Evolutionary conservation across 2,113 vertebrate genomes (phyloP).

Genomic region (Felis chaus): DNA sequence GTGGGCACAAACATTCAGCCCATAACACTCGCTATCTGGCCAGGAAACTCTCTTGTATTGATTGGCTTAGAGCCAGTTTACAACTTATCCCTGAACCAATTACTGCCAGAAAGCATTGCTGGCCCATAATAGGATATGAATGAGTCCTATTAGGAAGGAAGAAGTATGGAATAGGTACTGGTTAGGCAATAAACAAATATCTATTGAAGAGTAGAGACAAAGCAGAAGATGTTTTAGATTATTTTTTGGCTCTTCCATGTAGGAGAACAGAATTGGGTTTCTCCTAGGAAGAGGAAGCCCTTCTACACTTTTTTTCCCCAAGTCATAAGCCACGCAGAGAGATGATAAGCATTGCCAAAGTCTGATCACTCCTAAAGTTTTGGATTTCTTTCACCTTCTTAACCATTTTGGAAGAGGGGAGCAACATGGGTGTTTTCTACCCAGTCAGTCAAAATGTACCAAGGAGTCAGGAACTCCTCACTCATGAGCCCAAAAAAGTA

Average conservation of each 20-base stretch:
- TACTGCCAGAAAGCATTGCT: background rate
- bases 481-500: background rate
- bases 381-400: background rate
- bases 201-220: background rate
- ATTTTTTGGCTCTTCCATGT: background rate
- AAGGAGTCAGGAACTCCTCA: background rate
- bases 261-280: background rate
- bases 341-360: background rate
- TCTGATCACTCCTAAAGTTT: background rate
- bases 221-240: background rate
- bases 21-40: background rate
- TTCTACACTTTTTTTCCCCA: background rate
- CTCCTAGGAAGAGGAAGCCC: background rate
- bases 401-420: background rate
- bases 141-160: background rate
- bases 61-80: background rate
- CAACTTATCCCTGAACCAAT: background rate
- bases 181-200: background rate
- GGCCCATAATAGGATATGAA: background rate
- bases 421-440: background rate
- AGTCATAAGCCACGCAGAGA: background rate
- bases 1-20: background rate
- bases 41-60: background rate
- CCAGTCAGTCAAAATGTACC: background rate
- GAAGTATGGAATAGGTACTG: background rate